phyloP scores from a whole-genome alignment of 1,140 invertebrate species.

The Nebria ingens region DNA sequence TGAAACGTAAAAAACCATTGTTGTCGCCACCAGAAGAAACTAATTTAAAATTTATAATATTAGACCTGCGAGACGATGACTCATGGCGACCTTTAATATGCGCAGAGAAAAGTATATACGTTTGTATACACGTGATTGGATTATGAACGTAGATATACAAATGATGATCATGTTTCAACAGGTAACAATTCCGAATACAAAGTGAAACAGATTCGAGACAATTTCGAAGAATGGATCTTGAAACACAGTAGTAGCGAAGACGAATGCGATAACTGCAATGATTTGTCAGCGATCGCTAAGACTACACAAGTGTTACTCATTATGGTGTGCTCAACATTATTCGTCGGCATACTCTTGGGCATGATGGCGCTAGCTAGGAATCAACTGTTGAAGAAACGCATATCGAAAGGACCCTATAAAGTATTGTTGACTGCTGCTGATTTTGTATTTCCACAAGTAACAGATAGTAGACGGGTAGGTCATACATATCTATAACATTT shows the following conservation, averaged over 20 bases:
- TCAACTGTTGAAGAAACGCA: slow-evolving; percentile 51
- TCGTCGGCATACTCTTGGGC: slow-evolving; percentile 25
- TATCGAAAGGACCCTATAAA: slow-evolving; percentile 65
- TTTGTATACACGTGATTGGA: too few species aligned
- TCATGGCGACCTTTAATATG: too few species aligned
- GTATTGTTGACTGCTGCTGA: slow-evolving; percentile 61
- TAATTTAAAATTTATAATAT: too few species aligned
- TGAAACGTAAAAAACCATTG: too few species aligned
- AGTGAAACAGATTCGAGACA: slow-evolving; percentile 19
- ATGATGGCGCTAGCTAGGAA: slow-evolving; percentile 33
- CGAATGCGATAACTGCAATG: slow-evolving; percentile 28
- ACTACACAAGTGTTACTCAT: slow-evolving; percentile 23
- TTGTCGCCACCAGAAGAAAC: too few species aligned
- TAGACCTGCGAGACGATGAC: too few species aligned
- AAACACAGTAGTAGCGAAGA: slow-evolving; percentile 27
- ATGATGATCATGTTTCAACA: slow-evolving; percentile 6
- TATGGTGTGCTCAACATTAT: slow-evolving; percentile 26
- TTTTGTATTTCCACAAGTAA: slow-evolving; percentile 59
- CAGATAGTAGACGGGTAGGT: slow-evolving; percentile 54
- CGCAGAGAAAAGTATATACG: too few species aligned
- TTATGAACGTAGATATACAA: not conserved
- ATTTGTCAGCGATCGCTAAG: slow-evolving; percentile 20
- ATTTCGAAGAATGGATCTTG: slow-evolving; percentile 29
- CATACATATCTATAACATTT: too few species aligned
- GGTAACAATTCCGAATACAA: slow-evolving; percentile 19